phyloP scores from a whole-genome alignment of 1,140 invertebrate species.

The Drosophila eugracilis region DNA sequence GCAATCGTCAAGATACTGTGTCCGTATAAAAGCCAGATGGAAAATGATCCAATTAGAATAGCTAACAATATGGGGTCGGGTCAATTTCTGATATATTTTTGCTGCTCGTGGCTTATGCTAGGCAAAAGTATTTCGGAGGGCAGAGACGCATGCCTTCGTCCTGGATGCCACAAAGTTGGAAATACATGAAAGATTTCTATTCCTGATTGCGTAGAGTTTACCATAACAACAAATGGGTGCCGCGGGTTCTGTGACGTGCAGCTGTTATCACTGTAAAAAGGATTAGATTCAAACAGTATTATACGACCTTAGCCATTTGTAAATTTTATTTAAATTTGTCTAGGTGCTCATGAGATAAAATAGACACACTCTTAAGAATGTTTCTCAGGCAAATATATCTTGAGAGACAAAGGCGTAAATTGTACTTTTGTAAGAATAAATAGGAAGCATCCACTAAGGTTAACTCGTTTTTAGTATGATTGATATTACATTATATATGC shows the following conservation, averaged over 20 bases:
- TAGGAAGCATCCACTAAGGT: too few relatives aligned
- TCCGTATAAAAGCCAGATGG: conserved; percentile 8
- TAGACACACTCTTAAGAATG: too few relatives aligned
- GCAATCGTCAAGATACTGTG: conserved; percentile 9
- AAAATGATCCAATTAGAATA: conserved; percentile 25
- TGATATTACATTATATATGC: too few relatives aligned
- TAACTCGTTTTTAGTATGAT: too few relatives aligned
- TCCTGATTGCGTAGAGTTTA: conserved; percentile 93
- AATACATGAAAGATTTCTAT: conserved; percentile 92
- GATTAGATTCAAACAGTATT: conserved; percentile 85
- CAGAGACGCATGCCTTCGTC: conserved; percentile 86
- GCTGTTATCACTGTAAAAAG: conserved; percentile 94
- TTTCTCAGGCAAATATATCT: too few relatives aligned
- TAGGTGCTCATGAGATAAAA: too few relatives aligned
- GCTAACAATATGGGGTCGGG: conserved; percentile 48
- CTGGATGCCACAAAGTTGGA: conserved; percentile 88
- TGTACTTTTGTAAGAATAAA: too few relatives aligned
- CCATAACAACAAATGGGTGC: conserved; percentile 94
- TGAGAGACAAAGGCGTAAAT: too few relatives aligned
- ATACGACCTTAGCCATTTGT: conserved; percentile 30
- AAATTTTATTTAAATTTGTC: conserved; percentile 1
- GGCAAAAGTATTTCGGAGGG: conserved; percentile 47
- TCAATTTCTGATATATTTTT: conserved; percentile 32
- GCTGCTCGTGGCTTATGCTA: conserved; percentile 23
- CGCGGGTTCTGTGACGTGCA: conserved; percentile 93